These are phyloP conservation scores for Tragopan temminckii DNA, from an alignment of 2,797 vertebrate species.

Conservation along the genomic window DNA sequence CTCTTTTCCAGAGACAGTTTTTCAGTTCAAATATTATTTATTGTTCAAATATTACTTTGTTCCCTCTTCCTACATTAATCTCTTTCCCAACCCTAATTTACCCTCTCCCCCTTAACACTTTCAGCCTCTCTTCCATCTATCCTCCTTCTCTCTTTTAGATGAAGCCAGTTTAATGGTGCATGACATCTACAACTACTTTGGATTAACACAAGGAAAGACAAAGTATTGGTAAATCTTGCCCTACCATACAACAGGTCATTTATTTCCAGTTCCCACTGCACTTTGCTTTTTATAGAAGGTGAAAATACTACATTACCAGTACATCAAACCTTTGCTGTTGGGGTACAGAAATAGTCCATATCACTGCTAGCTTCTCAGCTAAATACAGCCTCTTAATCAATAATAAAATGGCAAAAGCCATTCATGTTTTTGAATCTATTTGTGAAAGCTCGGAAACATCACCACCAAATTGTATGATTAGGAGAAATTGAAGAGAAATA, in stretches of 20 bases:
- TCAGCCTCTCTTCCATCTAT: neutral
- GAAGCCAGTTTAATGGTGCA: neutral
- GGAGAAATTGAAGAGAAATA: neutral
- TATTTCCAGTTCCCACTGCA: neutral
- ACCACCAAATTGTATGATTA: neutral
- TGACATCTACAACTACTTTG: neutral
- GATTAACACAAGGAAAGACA: neutral
- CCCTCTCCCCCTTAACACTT: neutral
- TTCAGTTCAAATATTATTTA: neutral
- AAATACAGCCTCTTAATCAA: neutral
- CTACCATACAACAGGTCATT: neutral
- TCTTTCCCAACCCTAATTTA: neutral
- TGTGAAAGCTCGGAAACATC: neutral
- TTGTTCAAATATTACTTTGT: neutral
- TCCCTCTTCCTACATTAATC: neutral
- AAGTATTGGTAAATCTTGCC: neutral
- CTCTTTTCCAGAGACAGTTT: neutral
- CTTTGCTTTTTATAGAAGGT: neutral
- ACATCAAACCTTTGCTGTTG: neutral
- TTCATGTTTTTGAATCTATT: neutral
- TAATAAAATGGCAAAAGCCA: neutral
- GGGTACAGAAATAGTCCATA: neutral
- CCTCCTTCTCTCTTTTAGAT: neutral
- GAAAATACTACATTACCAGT: accelerated
- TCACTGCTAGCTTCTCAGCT: neutral